A percentile compares a stretch with the other conserved stretches of the same genome.
phyloP scores from a whole-genome alignment of 2,113 vertebrate species.

The Chaetops frenatus region DNA sequence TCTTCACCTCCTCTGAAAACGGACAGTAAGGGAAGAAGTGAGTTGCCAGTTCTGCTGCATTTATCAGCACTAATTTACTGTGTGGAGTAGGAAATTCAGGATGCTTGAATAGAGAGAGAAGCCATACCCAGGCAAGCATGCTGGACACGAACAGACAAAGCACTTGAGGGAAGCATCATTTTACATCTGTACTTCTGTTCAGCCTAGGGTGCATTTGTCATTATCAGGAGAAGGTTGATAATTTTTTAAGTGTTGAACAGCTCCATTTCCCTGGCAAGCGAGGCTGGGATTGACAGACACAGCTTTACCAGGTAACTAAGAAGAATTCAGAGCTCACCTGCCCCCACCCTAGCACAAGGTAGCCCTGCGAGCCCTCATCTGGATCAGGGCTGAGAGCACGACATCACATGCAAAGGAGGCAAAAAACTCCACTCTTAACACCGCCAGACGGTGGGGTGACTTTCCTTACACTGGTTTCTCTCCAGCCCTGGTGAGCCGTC shows the following conservation, averaged over 20 bases:
- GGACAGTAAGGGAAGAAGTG: not conserved
- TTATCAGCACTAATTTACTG: not conserved
- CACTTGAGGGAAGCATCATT: not conserved
- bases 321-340: not conserved
- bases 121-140: not conserved
- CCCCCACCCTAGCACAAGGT: not conserved
- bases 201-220: not conserved
- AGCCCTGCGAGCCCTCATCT: not conserved
- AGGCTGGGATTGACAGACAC: not conserved
- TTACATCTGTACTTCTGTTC: not conserved
- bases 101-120: not conserved
- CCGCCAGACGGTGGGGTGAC: not conserved
- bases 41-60: not conserved
- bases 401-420: not conserved
- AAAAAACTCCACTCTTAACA: not conserved
- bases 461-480: not conserved
- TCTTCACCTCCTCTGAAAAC: not conserved
- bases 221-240: not conserved
- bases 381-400: not conserved
- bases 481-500: not conserved
- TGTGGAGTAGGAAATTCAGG: not conserved
- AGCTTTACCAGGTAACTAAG: not conserved
- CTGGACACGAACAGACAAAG: not conserved
- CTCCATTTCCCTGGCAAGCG: not conserved
- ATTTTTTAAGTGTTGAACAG: not conserved